Base-by-base conservation (phyloP, 2,113 vertebrate genomes). In the Gracilinanus agilis region DNA sequence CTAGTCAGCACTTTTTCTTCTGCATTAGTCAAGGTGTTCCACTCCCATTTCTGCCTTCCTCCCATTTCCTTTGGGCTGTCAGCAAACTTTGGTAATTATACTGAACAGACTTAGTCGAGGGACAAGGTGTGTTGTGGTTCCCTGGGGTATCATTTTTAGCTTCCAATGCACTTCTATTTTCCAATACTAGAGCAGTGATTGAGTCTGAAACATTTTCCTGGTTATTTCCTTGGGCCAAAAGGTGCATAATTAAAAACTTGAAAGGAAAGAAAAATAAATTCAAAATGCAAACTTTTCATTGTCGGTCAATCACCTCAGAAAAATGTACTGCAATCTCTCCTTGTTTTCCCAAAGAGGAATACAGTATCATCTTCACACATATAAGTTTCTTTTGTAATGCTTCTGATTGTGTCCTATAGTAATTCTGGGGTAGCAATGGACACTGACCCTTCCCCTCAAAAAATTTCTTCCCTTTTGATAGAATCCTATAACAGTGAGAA, bases 21-120 rank as follows among this genome's bases (percentile, higher is more conserved):
- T 16, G 6, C 55, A 56, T 90, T 93, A 93, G 53, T 92, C 54
- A 94, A 56, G 25, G 67, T 90, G 90, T 75, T 10, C 54, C 1
- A 53, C 3, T 96, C 19, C 24, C 44, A 55, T 92, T 93, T 95
- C 23, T 83, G 44, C 53, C 53, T 90, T 96, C 89, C 91, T 94
- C 10, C 90, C 44, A 89, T 6, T 54, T 95, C 75, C 27, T 90
- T 19, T 44, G 91, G 53, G 10, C 61, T 93, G 12, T 90, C 83
- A 92, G 94, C 93, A 94, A 95, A 94, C 94, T 92, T 95, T 94
- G 96, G 54, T 93, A 93, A 92, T 53, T 94, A 49, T 90, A 94
- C 90, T 34, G 53, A 25, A 88, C 0, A 54, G 12, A 88, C 16
- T 92, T 92, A 88, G 53, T 89, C 34, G 89, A 24, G 24, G 44